Percentiles rank a stretch among this genome's conserved stretches.
phyloP scores from a whole-genome alignment of 2,113 vertebrate genomes.

The Ophiodon elongatus region DNA sequence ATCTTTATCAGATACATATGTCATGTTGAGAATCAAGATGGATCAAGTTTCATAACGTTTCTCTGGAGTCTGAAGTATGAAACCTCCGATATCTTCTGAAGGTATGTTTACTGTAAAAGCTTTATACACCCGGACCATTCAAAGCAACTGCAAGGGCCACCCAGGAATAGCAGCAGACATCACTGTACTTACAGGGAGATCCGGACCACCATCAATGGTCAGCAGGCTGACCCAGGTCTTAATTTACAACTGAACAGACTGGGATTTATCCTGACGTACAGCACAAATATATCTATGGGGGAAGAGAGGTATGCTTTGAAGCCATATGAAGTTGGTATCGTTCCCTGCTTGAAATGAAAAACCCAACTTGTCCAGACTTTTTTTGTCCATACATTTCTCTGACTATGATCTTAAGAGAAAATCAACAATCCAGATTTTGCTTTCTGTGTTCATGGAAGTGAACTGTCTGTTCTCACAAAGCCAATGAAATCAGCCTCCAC shows the following conservation, averaged over 20 bases:
- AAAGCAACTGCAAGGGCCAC: constrained; percentile 76
- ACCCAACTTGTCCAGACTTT: background rate
- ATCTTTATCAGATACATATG: constrained; percentile 23
- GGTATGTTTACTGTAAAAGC: constrained; percentile 50
- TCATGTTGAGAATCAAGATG: constrained; percentile 8
- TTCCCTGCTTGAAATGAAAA: constrained; percentile 36
- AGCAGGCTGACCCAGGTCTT: constrained; percentile 73
- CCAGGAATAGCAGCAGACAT: constrained; percentile 72
- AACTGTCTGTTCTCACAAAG: constrained; percentile 37
- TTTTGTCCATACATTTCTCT: background rate
- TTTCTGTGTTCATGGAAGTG: constrained; percentile 44
- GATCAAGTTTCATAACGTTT: constrained; percentile 40
- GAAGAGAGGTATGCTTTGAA: constrained; percentile 72
- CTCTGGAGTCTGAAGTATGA: constrained; percentile 35
- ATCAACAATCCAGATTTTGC: constrained; percentile 55
- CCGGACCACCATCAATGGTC: constrained; percentile 79
- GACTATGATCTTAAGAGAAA: constrained; percentile 48
- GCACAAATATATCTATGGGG: constrained; percentile 75
- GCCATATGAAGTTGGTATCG: constrained; percentile 45
- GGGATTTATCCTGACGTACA: constrained; percentile 72
- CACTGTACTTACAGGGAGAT: constrained; percentile 63
- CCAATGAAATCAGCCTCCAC: constrained; percentile 51
- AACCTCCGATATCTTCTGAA: constrained; percentile 42
- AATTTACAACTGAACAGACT: constrained; percentile 74
- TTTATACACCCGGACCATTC: constrained; percentile 51